Percentiles rank a stretch among this genome's conserved stretches.
Conservation (phyloP, 30 jellyfish, hydroid and myxozoan genomes). For the Turritopsis rubra region DNA sequence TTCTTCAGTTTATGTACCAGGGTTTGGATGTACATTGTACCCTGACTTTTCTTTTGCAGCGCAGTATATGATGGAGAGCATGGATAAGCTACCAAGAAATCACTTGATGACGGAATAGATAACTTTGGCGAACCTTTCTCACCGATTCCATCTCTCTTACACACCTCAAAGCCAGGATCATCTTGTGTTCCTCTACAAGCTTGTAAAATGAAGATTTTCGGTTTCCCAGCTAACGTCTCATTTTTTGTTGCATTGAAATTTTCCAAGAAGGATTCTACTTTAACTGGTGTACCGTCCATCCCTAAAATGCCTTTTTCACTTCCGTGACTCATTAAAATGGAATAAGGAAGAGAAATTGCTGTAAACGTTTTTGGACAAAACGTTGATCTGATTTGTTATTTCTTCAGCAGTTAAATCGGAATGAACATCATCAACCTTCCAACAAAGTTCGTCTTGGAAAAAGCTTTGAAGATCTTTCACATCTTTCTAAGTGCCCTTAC, state of each 20-base stretch:
- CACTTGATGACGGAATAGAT: constrained; percentile 44
- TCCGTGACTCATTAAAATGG: constrained; percentile 52
- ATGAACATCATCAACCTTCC: constrained; percentile 2
- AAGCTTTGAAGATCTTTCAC: constrained; percentile 21
- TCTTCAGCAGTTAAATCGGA: neutral
- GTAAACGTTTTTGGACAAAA: neutral
- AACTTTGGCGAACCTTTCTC: neutral
- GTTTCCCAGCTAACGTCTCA: constrained; percentile 43
- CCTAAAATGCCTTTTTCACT: constrained; percentile 54
- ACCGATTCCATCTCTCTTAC: neutral
- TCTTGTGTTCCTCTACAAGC: constrained; percentile 78
- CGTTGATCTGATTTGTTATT: neutral
- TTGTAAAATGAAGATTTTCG: constrained; percentile 54
- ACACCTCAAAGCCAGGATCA: constrained; percentile 23
- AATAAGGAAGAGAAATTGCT: constrained; percentile 15
- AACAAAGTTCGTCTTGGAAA: constrained; percentile 34
- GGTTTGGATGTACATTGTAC: constrained; percentile 53
- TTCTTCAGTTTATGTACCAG: constrained; percentile 26
- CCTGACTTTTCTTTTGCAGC: constrained; percentile 20
- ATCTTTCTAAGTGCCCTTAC: constrained; percentile 46
- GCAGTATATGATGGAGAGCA: constrained; percentile 25
- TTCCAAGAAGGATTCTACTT: constrained; percentile 24
- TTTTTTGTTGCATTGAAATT: constrained; percentile 43
- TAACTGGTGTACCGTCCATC: constrained; percentile 17
- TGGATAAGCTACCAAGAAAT: constrained; percentile 60